phyloP scores from a whole-genome alignment of 2,888 invertebrate genomes.

The Nebria salina region DNA sequence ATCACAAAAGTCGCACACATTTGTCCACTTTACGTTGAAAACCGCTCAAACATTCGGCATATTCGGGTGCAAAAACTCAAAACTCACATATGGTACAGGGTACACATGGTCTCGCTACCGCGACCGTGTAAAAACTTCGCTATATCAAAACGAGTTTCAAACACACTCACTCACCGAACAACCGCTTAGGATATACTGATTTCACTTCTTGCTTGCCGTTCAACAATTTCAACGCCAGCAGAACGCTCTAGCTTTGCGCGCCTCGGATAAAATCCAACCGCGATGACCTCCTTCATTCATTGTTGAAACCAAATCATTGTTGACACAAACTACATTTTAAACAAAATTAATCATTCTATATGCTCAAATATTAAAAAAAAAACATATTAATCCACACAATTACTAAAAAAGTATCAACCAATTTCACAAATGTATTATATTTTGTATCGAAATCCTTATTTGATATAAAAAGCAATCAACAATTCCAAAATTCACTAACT shows the following conservation, averaged over 20 bases:
- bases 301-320: slow-evolving; percentile 44
- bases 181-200: slow-evolving; percentile 12
- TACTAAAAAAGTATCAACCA: too few relatives aligned
- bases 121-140: neutral
- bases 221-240: slow-evolving; percentile 22
- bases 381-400: too few relatives aligned
- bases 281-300: slow-evolving; percentile 52
- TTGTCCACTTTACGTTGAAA: too few relatives aligned
- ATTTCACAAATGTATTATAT: too few relatives aligned
- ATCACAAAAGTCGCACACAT: neutral
- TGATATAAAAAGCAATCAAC: too few relatives aligned
- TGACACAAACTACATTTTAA: neutral
- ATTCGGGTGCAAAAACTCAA: neutral
- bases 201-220: slow-evolving; percentile 42
- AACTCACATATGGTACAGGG: neutral
- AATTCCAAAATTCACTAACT: too few relatives aligned
- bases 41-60: neutral
- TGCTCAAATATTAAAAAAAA: too few relatives aligned
- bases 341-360: too few relatives aligned
- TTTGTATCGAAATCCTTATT: too few relatives aligned
- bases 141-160: neutral
- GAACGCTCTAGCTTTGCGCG: neutral
- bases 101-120: neutral
- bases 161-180: slow-evolving; percentile 19
- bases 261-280: slow-evolving; percentile 24